Base-by-base conservation (phyloP, 2,797 vertebrate species). In the Malacoctenus gilli region DNA sequence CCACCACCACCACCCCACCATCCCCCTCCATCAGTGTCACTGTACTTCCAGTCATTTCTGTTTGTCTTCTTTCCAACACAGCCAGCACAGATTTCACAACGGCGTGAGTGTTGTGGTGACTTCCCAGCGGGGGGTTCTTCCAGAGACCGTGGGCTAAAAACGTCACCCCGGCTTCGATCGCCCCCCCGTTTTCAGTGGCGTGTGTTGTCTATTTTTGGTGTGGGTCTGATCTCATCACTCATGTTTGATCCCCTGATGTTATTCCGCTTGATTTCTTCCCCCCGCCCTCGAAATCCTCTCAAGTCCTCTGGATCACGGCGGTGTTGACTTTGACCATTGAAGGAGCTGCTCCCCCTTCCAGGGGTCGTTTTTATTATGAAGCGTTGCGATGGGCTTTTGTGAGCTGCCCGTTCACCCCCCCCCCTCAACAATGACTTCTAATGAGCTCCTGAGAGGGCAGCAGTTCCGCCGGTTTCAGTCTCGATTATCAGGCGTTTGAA, bases 1-100 rank as follows among this genome's bases (percentile, higher is more conserved):
- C n/a, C n/a, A n/a, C n/a, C n/a, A n/a, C n/a, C n/a, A n/a, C n/a
- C n/a, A n/a, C n/a, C n/a, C n/a, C n/a, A n/a, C n/a, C n/a, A n/a
- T n/a, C n/a, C n/a, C n/a, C n/a, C n/a, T n/a, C n/a, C n/a, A n/a
- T n/a, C n/a, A n/a, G 15, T 19, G 18, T 22, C 7, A 14, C 1
- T 60, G 59, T 44, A 77, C 59, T 83, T 82, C 68, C 73, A 41
- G 13, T 31, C 63, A 43, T 46, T 28, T 48, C 12, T 49, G 55
- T 46, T 66, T 61, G 60, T 25, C 7, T 11, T 32, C 22, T 4
- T 60, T 70, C 50, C 31, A 59, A 34, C 16, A 54, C 8, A 15
- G 28, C 5, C 16, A 35, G 18, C 41, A 4, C 35, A 39, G 46
- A 42, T 31, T 35, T 58, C 49, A 46, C 18, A 12, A 16, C 15